Evolutionary conservation across 2,888 invertebrate genomes (phyloP), one percentile per base, ranked within the genome.

Genomic region (Phaedon cochleariae): DNA sequence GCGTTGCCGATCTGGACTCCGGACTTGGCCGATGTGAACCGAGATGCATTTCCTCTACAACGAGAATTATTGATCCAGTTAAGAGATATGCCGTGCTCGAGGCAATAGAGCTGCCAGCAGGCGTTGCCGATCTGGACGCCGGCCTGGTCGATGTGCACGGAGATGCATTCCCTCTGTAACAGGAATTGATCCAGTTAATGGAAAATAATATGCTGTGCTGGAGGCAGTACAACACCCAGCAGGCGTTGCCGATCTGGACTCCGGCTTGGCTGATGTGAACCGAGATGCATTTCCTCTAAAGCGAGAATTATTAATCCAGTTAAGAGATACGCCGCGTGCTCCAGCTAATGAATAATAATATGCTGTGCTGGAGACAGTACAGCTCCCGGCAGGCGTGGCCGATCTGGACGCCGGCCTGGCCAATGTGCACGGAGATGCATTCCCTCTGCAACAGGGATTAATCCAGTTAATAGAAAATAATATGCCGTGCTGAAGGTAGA

Each of bases 371-470:
- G 71, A 93, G 85, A 82, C 93, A 93, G 85, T 93, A 94, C 55
- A 94, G 85, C 83, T 94, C 93, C 94, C 94, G 94, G 83, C 93
- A 93, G 53, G 93, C 93, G 74, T 93, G 93, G 76, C 93, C 94
- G 84, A 94, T 94, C 85, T 94, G 93, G 69, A 93, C 93, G 66
- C 93, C 93, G 65, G 94, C 94, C 81, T 94, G 94, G 61, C 94
- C 94, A 80, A 94, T 91, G 83, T 94, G 94, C 79, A 94, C 91
- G 64, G 93, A 93, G 84, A 94, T 92, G n/a, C n/a, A n/a, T n/a
- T n/a, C n/a, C n/a, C n/a, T n/a, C n/a, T n/a, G n/a, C n/a, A n/a
- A n/a, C n/a, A n/a, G n/a, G n/a, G n/a, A n/a, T n/a, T n/a, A n/a
- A n/a, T n/a, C n/a, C n/a, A n/a, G n/a, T n/a, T n/a, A n/a, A n/a